Percentiles rank a stretch among this genome's conserved stretches.
phyloP scores from a whole-genome alignment of 2,113 vertebrate genomes.

The Tylochromis polylepis region DNA sequence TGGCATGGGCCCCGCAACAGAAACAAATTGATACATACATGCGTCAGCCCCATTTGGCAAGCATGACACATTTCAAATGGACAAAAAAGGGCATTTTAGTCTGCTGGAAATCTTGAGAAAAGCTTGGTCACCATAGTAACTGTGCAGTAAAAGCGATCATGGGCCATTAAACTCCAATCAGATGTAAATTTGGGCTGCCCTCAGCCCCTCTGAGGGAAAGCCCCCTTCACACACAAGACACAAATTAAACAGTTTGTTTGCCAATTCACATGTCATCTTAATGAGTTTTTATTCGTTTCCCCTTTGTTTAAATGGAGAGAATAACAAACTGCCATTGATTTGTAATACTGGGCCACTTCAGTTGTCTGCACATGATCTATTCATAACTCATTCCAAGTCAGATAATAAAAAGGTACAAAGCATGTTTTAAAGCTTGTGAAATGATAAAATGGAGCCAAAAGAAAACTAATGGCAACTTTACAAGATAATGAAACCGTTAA shows the following conservation, averaged over 20 bases:
- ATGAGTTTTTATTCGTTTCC: constrained; percentile 81
- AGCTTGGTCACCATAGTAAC: constrained; percentile 80
- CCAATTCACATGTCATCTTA: constrained; percentile 88
- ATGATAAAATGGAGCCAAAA: neutral
- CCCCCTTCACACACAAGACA: constrained; percentile 73
- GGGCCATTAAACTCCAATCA: constrained; percentile 90
- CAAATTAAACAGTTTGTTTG: constrained; percentile 92
- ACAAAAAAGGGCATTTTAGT: constrained; percentile 85
- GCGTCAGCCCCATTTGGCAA: constrained; percentile 76
- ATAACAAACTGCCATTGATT: constrained; percentile 82
- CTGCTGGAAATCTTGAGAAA: constrained; percentile 90
- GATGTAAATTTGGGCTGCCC: constrained; percentile 82
- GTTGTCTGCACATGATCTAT: constrained; percentile 27
- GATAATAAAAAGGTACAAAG: constrained; percentile 13
- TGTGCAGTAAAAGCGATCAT: constrained; percentile 72
- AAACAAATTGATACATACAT: constrained; percentile 95
- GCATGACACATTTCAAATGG: constrained; percentile 78
- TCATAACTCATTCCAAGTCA: constrained; percentile 31
- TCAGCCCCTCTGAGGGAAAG: constrained; percentile 50
- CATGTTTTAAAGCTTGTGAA: neutral
- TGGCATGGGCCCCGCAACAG: constrained; percentile 76
- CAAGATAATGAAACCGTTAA: neutral
- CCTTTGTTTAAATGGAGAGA: constrained; percentile 85
- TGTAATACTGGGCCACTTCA: constrained; percentile 81
- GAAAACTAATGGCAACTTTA: neutral